These are phyloP conservation scores for Oegoconia quadripuncta DNA, from an alignment of 2,888 invertebrate genomes.

Conservation along the genomic window DNA sequence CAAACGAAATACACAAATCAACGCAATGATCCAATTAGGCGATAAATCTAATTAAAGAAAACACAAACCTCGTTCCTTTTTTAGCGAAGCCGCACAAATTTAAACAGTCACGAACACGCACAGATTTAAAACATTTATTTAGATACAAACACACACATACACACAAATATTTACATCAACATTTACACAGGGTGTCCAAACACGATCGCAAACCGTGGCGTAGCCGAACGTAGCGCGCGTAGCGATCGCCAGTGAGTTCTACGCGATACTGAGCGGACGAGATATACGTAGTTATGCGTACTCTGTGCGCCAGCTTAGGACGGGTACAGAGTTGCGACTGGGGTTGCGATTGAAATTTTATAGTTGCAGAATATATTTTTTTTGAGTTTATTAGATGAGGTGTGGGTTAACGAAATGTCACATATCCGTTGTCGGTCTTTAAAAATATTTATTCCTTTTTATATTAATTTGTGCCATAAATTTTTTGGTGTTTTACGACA, in stretches of 20 bases:
- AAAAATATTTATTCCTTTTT: no score
- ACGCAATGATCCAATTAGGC: conserved; percentile 7
- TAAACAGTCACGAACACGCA: conserved; percentile 2
- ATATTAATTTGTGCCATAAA: not conserved
- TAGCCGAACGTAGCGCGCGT: conserved; percentile 8
- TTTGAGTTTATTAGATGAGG: not conserved
- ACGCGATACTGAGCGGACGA: conserved; percentile 21
- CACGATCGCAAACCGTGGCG: conserved; percentile 8
- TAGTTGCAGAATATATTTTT: conserved; percentile 3
- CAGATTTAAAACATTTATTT: not conserved
- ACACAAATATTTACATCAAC: conserved; percentile 4
- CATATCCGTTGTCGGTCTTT: no score
- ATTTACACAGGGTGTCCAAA: conserved; percentile 7
- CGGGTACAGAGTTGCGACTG: conserved; percentile 27
- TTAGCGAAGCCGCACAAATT: conserved; percentile 11
- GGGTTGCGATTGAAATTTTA: conserved; percentile 5
- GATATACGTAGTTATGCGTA: conserved; percentile 7
- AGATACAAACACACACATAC: not conserved
- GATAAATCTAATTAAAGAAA: conserved; percentile 7
- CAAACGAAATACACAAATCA: not conserved
- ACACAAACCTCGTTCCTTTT: conserved; percentile 12
- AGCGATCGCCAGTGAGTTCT: conserved; percentile 11
- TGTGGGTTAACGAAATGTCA: no score
- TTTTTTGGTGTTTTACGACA: no score
- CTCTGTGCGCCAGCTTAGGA: conserved; percentile 46